Percentiles rank a stretch among this genome's conserved stretches.
Conservation (phyloP, 1,140 invertebrate species). For the Aradophagus sp. region DNA sequence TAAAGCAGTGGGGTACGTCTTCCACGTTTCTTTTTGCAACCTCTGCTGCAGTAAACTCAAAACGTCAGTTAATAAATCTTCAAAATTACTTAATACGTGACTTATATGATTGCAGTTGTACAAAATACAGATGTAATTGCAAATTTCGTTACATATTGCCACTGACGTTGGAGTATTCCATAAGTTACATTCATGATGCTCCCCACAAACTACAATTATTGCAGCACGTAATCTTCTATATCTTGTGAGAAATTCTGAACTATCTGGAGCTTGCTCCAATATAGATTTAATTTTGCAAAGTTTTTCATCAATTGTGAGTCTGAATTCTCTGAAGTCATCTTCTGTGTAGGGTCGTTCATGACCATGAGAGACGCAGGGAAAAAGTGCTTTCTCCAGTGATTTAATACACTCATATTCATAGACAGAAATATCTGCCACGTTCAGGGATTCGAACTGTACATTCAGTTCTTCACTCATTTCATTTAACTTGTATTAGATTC, state of each 20-base stretch:
- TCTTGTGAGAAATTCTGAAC: constrained; percentile 23
- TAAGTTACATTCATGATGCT: constrained; percentile 63
- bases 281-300: constrained; percentile 56
- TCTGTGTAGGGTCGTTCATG: constrained; percentile 60
- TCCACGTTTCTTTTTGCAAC: constrained; percentile 72
- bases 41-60: constrained; percentile 68
- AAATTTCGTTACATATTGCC: constrained; percentile 51
- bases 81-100: constrained; percentile 54
- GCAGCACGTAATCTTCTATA: constrained; percentile 55
- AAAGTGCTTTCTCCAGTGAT: constrained; percentile 54
- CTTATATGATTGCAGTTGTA: constrained; percentile 53
- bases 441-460: constrained; percentile 26
- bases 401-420: constrained; percentile 57
- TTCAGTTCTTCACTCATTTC: constrained; percentile 3
- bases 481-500: too few relatives aligned
- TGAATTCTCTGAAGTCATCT: constrained; percentile 67
- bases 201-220: constrained; percentile 69
- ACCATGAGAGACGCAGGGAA: constrained; percentile 56
- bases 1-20: constrained; percentile 70
- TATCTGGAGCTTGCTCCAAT: constrained; percentile 52
- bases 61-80: constrained; percentile 54
- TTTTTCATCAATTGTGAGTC: constrained; percentile 59
- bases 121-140: constrained; percentile 55
- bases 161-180: constrained; percentile 67
- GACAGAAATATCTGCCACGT: constrained; percentile 16